These are phyloP conservation scores for Napeogenes inachia DNA, from an alignment of 2,888 invertebrate genomes.

Conservation along the genomic window DNA sequence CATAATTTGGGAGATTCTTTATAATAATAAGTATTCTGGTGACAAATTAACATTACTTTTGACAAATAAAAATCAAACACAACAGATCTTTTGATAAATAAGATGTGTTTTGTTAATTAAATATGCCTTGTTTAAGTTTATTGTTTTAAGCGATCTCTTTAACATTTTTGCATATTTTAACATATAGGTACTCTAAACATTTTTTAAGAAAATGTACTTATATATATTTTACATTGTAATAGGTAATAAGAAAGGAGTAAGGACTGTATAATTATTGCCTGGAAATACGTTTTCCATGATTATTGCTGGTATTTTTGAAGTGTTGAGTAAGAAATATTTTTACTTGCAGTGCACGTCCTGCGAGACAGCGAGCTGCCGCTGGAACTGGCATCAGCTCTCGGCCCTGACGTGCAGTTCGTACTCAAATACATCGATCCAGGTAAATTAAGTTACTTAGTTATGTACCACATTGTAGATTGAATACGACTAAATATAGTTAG, in stretches of 20 bases:
- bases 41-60: conserved; percentile 28
- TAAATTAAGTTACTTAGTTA: conserved; percentile 39
- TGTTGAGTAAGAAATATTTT: conserved; percentile 11
- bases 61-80: conserved; percentile 9
- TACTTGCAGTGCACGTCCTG: conserved; percentile 78
- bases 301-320: no score
- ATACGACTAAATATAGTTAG: not conserved
- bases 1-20: conserved; percentile 2
- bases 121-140: conserved; percentile 5
- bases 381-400: conserved; percentile 79
- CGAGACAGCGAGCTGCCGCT: conserved; percentile 78
- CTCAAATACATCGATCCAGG: conserved; percentile 75
- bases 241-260: no score
- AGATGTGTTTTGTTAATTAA: conserved; percentile 22
- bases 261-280: no score
- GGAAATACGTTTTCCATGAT: no score
- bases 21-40: conserved; percentile 14
- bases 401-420: conserved; percentile 76
- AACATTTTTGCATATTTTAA: no score
- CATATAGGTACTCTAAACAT: no score
- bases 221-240: no score
- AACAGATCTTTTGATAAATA: conserved; percentile 9
- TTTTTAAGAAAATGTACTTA: no score
- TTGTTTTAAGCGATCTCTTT: not conserved
- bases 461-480: not conserved